phyloP scores from a whole-genome alignment of 2,888 invertebrate genomes.

The Nemurella pictetii region DNA sequence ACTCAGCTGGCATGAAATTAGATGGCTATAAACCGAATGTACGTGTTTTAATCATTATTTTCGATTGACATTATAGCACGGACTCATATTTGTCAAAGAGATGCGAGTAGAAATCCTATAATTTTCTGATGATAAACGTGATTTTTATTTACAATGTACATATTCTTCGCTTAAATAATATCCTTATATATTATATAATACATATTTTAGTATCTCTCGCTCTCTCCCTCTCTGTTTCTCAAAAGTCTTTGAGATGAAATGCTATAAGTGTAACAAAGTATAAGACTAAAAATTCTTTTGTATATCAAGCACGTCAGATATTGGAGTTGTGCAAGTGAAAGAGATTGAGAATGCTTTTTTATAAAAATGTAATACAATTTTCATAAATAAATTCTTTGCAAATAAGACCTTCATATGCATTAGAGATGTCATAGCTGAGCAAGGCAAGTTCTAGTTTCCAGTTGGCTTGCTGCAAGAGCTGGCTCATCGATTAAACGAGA shows the following conservation, averaged over 20 bases:
- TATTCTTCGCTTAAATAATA: neutral
- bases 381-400: neutral
- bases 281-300: neutral
- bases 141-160: neutral
- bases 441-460: neutral
- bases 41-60: neutral
- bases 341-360: neutral
- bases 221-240: neutral
- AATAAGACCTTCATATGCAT: neutral
- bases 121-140: neutral
- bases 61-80: neutral
- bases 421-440: neutral
- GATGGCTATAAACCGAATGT: neutral
- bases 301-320: neutral
- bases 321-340: slow-evolving; percentile 1
- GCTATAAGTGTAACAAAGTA: neutral
- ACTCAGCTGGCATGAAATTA: neutral
- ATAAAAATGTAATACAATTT: neutral
- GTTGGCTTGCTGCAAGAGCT: neutral
- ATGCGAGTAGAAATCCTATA: neutral
- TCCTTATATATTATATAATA: neutral
- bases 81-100: neutral
- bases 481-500: too few species aligned
- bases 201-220: neutral
- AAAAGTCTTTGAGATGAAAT: neutral